Evolutionary conservation across 2,888 invertebrate genomes (phyloP), one percentile per base, ranked within the genome.

Genomic region (Chironomus tentans): DNA sequence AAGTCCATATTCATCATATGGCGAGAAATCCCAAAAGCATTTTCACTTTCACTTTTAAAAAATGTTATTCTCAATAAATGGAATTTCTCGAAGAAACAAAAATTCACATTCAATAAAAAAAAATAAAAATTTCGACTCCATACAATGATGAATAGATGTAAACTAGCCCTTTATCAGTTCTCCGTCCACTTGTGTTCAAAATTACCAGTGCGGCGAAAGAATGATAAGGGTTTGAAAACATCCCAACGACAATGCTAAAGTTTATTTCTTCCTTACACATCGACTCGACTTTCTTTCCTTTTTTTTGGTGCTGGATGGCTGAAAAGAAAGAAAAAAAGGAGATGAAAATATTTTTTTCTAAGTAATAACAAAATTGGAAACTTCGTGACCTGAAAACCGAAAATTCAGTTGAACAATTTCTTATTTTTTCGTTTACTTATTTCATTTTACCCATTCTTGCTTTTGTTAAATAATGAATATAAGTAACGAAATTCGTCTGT

Each of bases 101-200:
- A 15, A 18, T 18, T 21, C 62, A 22, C 65, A 21, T 65, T 65
- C 62, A 62, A 18, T 22, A 56, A 18, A 56, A 18, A 56, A 50
- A 50, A 15, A 50, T 50, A 15, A 50, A n/a, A 3, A 2, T 2
- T 38, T 38, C 38, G 10, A 10, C 10, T 38, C 38, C 38, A 38
- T 38, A 38, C 38, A 22, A 6, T 21, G 72, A 72, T 61, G 62
- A 38, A 13, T 62, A 15, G 62, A 50, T 72, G 24, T 61, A 21
- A 62, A 38, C 72, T 72, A 72, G 89, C 94, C 94, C 94, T 94
- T 95, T 95, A 95, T 95, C 94, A 95, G 94, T 94, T 95, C 95
- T 95, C 95, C 95, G 95, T 95, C 95, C 95, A 95, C 95, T 94
- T 84, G 91, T 89, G 83, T 85, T 83, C 86, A 85, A 82, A 83